A percentile compares a stretch with the other conserved stretches of the same genome.
Conservation (phyloP, 2,888 invertebrate genomes). For the Rotaria sp. region DNA sequence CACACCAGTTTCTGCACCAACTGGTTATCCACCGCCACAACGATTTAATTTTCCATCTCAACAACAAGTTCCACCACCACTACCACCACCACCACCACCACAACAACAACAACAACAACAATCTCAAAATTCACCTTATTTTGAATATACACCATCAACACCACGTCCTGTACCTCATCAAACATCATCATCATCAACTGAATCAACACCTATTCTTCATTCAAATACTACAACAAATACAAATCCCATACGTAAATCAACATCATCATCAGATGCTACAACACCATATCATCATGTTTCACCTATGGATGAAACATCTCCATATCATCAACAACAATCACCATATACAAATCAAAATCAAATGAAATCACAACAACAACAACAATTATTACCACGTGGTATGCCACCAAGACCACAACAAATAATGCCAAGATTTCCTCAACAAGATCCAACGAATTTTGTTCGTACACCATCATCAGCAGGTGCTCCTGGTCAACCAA, state of each 20-base stretch:
- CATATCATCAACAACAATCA: slow-evolving; percentile 22
- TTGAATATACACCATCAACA: slow-evolving; percentile 11
- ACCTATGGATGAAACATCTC: slow-evolving; percentile 1
- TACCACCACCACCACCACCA: not conserved
- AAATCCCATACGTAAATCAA: not conserved
- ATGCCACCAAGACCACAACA: slow-evolving; percentile 1
- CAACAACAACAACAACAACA: slow-evolving; percentile 10
- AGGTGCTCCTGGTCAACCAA: not conserved
- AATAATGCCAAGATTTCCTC: not conserved
- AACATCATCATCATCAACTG: not conserved
- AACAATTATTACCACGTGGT: not conserved
- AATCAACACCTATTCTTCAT: slow-evolving; percentile 12
- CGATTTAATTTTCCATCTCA: not conserved
- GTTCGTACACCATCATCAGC: not conserved
- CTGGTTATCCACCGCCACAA: not conserved
- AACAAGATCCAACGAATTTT: not conserved
- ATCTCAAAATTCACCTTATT: slow-evolving; percentile 2
- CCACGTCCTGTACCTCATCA: not conserved
- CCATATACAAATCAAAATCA: slow-evolving; percentile 11
- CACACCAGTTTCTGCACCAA: not conserved
- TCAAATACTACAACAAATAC: not conserved
- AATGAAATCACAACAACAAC: not conserved
- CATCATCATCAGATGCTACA: not conserved
- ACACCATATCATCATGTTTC: not conserved
- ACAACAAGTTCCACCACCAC: not conserved